Base-by-base conservation (phyloP, 2,888 invertebrate genomes). In the Acheta domesticus region DNA sequence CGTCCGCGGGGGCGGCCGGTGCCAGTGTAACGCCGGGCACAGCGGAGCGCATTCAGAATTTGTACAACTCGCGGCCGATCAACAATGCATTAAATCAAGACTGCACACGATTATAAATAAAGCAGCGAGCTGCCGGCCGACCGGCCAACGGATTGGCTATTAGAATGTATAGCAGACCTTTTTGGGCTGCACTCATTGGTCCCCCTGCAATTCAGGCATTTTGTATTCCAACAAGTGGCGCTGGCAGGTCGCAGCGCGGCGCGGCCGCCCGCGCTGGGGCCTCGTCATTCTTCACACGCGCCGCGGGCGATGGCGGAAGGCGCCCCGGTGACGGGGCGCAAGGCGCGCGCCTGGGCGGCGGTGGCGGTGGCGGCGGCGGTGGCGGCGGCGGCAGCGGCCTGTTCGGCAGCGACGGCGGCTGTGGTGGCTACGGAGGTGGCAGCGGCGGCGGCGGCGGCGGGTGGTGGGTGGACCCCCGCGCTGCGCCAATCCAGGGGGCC, bases 11-110 rank as follows among this genome's bases (percentile, higher is more conserved):
- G 62, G 62, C 62, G n/a, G 62, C 62, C 62, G 62, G 16, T 19
- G 62, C 62, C 62, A 62, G 62, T 62, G 62, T 62, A 62, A 62
- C 62, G 62, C 62, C 62, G n/a, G 62, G 62, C 62, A 62, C n/a
- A 62, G 62, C 62, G n/a, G 62, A 62, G 62, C 62, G 62, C 62
- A 62, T 62, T 62, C 62, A 62, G 62, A 62, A 62, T 62, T 62
- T 62, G 62, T 62, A 62, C 62, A 62, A 62, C 62, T 62, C 62
- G 62, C 62, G 62, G 62, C 62, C 62, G 62, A 62, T 62, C 62
- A 62, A 62, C 62, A 62, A 62, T 62, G 62, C 62, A 62, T 62
- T 62, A 62, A 62, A 62, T 62, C 62, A 62, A 62, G 62, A 62
- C 62, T 62, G 62, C 62, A 62, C 62, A 62, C 62, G 62, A 62